These are phyloP conservation scores for Lipotes vexillifer DNA, from an alignment of 2,113 vertebrate genomes.

Conservation along the genomic window DNA sequence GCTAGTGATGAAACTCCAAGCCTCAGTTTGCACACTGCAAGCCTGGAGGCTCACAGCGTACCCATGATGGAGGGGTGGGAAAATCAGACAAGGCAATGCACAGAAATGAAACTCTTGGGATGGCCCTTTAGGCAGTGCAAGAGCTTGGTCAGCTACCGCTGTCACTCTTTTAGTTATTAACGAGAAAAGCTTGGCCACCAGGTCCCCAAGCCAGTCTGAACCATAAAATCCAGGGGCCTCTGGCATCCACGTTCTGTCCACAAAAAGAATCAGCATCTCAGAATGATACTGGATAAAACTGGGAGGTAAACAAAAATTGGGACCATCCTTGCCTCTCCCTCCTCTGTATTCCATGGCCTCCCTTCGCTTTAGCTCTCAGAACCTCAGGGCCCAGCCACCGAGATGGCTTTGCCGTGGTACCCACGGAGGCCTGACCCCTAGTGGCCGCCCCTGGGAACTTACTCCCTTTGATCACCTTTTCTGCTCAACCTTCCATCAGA, in stretches of 20 bases:
- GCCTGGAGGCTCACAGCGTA: accelerated
- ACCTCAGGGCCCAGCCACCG: neutral
- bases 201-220: neutral
- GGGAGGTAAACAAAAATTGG: neutral
- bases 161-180: neutral
- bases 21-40: neutral
- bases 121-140: too few relatives aligned
- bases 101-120: neutral
- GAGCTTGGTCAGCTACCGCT: neutral
- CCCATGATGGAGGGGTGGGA: accelerated
- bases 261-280: neutral
- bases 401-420: neutral
- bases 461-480: neutral
- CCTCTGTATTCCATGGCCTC: accelerated
- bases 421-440: neutral
- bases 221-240: neutral
- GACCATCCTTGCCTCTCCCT: neutral
- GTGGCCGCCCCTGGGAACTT: neutral
- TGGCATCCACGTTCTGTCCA: neutral
- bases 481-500: too few relatives aligned
- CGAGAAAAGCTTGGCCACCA: neutral
- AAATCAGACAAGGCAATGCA: accelerated
- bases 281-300: too few relatives aligned
- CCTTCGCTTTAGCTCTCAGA: neutral
- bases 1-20: neutral